Base-by-base conservation (phyloP, 2,797 vertebrate genomes). In the Tolypeutes matacus region DNA sequence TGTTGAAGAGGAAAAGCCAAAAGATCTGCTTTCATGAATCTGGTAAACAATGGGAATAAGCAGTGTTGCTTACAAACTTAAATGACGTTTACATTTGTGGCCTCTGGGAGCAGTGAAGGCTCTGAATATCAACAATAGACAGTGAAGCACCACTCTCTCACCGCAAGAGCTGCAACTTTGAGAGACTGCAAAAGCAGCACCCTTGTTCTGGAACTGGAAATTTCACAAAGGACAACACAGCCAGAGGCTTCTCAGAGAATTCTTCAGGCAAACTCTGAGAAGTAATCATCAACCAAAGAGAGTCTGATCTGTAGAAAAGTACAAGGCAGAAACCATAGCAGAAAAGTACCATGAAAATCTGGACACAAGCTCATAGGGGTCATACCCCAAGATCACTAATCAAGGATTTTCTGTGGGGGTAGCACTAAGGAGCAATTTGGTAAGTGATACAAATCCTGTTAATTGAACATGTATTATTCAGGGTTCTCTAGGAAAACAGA, bases 201-300 rank as follows among this genome's bases (percentile, higher is more conserved):
- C 7, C 2, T 75, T 25, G 58, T 34, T 27, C 8, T 12, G 18
- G 14, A 84, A 53, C 10, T 46, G 36, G 29, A 36, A 34, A 36
- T 84, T 84, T 94, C 73, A 36, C 39, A 49, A 82, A 80, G 46
- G 18, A 77, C 51, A 34, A 12, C 34, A 80, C 65, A 58, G 75
- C 17, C 25, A 81, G n/a, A 27, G 25, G 25, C 60, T 91, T 91
- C 49, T 67, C 70, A 72, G 17, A 73, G 72, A 29, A 2, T 82
- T 56, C 36, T 77, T 77, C 29, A 39, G 58, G 58, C 6, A 21
- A 58, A 36, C 51, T 94, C 87, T 90, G n/a, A 93, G 62, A 17
- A 5, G 2, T 10, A 34, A 21, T 46, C 39, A 83, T 42, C 18
- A 83, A 21, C 49, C 18, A 36, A 34, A 65, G 23, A 67, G 80